Base-by-base conservation (phyloP, 2,888 invertebrate genomes). In the Kuschelorhynchus macadamiae region DNA sequence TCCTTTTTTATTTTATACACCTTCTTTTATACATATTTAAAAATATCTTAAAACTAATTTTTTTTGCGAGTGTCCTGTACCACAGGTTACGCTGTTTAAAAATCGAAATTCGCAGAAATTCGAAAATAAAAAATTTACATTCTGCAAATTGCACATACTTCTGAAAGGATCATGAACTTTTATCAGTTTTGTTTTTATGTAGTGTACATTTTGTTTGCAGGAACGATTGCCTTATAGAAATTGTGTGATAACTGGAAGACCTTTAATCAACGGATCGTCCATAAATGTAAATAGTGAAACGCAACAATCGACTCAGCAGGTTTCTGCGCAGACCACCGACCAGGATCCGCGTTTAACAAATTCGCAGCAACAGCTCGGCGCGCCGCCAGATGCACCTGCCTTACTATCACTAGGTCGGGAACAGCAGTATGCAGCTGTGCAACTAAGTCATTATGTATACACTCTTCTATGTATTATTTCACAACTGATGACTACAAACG, bases 401-500 rank as follows among this genome's bases (percentile, higher is more conserved):
- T 75, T 87, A 50, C 77, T 87, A 39, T 82, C 84, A 5, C 79
- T 87, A 42, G 86, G 86, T 33, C 84, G 87, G 71, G 90, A 90
- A 76, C 90, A 89, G 76, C 89, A 89, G 77, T 88, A 91, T 78
- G 92, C 93, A 3, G 93, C 94, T 42, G 86, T 94, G 56, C 92
- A 92, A 79, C 85, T 96, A 57, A 93, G 94, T 44, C 94, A 95
- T 82, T 92, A 95, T 75, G 90, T 96, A 47, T 94, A 96, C 82
- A 94, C 93, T 17, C 86, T 96, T 70, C 88, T 95, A 18, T 94
- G 94, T 79, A 92, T 96, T 75, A 93, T 95, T 75, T 93, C 93
- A 78, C 94, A 95, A 81, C 92, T 96, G 78, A 92, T 95, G 86
- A 96, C 96, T 2, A 93, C 92, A 8, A 94, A 96, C 79, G 93